Evolutionary conservation across 2,888 invertebrate genomes (phyloP), one percentile per base, ranked within the genome.

Genomic region (Mechanitis messenoides): DNA sequence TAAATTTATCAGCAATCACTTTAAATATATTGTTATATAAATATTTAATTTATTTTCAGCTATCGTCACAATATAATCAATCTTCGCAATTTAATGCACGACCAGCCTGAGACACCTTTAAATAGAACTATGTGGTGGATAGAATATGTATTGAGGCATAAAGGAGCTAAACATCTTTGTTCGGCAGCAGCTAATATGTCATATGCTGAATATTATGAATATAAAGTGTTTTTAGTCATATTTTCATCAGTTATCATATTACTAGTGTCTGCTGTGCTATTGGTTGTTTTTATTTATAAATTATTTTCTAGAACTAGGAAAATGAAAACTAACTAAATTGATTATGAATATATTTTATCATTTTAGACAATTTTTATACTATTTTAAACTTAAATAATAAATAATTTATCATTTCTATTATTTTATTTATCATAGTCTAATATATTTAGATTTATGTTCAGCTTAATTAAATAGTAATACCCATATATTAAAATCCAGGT

Each of bases 71-170:
- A 71, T 35, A 59, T 69, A 1, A 33, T 56, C 0, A 62, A 58
- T 12, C 35, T 72, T 11, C 66, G 64, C 1, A 12, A 55, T 1
- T 1, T 64, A 9, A 60, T 70, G 58, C 56, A n/a, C 5, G 71
- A 71, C 38, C 66, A 66, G 35, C 63, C 64, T 2, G 57, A 66
- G 38, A 60, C 56, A 1, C 61, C 69, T 1, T 42, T 71, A 33
- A 67, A 69, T 20, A 56, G 61, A 28, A 69, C 68, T 4, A 53
- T 70, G 3, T 71, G 65, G 69, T 72, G 72, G 72, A 68, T 65
- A 5, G 69, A 70, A 28, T 58, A 72, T 50, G 58, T 69, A 12
- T 53, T 72, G 20, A 54, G 68, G 3, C 64, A 70, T 59, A 55
- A 61, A 7, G 64, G 64, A 7, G 70, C 62, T 2, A 42, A 58